Evolutionary conservation across 2,888 invertebrate genomes (phyloP), one percentile per base, ranked within the genome.

Genomic region (Morinoia aosen): DNA sequence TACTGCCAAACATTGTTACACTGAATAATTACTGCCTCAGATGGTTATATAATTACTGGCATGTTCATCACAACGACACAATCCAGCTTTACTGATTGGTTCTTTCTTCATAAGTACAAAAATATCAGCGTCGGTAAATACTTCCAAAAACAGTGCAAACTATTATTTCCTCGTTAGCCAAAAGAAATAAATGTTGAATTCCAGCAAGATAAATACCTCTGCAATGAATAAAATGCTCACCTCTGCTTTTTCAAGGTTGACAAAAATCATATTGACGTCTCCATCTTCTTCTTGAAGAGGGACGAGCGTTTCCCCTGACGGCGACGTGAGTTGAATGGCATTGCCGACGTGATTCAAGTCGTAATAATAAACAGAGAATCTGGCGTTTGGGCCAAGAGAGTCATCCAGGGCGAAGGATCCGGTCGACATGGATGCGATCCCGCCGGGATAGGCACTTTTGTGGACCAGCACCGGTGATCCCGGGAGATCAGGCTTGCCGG

Each of bases 331-430:
- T 93, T 96, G 96, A 95, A 96, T 96, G 56, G 96, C 95, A 58
- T 96, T 96, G 19, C 96, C 96, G 58, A 96, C 96, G 61, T 96
- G 96, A 64, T 96, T 96, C 90, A 96, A 88, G 95, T 96, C 96
- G 88, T 96, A 96, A 95, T 96, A 96, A 58, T 96, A 96, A 48
- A 96, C 96, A n/a, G 96, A 96, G 93, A 96, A 96, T n/a, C 96
- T 96, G 39, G 96, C 96, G 88, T 96, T 96, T 7, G 96, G 96
- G 7, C 96, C 96, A 11, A 96, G 95, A 11, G 96, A 96, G 57
- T 96, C 96, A 91, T 96, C 96, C 39, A 96, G 61, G 25, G 96
- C 96, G 76, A 96, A 96, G 76, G 96, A 91, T 33, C 96, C 96
- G 11, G 95, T 58, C 48, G 96, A 96, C 95, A 96, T 94, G 88